Evolutionary conservation across 2,888 invertebrate genomes (phyloP).

Genomic region (Imbricaverruca yamaguchii): DNA sequence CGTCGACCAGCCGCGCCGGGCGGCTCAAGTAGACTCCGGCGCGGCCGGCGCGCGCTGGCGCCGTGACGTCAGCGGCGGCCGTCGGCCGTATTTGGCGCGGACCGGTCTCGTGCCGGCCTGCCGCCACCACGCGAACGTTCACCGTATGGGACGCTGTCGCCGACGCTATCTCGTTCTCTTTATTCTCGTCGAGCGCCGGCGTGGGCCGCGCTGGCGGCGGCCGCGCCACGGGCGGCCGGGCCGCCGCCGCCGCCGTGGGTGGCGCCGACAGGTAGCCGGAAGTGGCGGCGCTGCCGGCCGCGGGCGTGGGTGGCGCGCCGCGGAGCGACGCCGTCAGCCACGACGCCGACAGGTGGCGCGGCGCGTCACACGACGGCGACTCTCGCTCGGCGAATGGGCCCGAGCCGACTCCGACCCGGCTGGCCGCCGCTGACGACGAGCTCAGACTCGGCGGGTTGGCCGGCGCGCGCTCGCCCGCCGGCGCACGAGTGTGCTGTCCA

Average conservation of each 20-base stretch:
- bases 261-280: background rate
- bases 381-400: slow-evolving; percentile 42
- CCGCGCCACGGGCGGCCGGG: background rate
- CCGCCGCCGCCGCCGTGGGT: background rate
- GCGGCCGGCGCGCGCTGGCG: background rate
- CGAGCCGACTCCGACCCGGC: slow-evolving; percentile 44
- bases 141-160: background rate
- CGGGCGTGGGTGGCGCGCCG: too few relatives aligned
- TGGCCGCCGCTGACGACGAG: background rate
- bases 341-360: too few relatives aligned
- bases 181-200: background rate
- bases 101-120: slow-evolving; percentile 87
- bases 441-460: background rate
- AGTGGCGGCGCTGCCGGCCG: background rate
- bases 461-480: background rate
- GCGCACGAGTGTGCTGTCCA: slow-evolving; percentile 42
- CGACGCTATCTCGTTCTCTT: background rate
- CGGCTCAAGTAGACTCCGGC: slow-evolving; percentile 15
- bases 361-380: slow-evolving; percentile 33
- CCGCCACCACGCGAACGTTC: slow-evolving; percentile 52
- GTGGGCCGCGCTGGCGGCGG: background rate
- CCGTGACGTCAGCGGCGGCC: background rate
- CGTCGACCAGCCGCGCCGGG: background rate
- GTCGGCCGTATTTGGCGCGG: slow-evolving; percentile 60
- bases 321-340: too few relatives aligned